These are phyloP conservation scores for Theocolax elegans DNA, from an alignment of 1,140 invertebrate genomes.

Conservation along the genomic window DNA sequence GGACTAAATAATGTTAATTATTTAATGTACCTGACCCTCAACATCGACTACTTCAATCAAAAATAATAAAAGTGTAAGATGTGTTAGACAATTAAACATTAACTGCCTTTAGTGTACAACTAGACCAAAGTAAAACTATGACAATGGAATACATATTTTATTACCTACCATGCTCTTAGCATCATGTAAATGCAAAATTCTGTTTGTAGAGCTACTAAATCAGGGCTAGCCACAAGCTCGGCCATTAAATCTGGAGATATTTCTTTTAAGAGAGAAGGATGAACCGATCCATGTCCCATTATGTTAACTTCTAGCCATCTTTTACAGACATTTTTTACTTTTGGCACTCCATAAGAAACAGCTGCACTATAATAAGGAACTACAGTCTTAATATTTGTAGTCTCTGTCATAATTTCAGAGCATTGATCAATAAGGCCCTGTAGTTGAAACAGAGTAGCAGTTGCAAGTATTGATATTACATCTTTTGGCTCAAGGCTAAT, in stretches of 20 bases:
- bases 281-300: constrained; percentile 70
- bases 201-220: constrained; percentile 82
- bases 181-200: constrained; percentile 84
- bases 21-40: too few species aligned
- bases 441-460: constrained; percentile 82
- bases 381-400: constrained; percentile 78
- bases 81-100: too few species aligned
- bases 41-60: too few species aligned
- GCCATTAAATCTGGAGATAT: constrained; percentile 76
- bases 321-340: constrained; percentile 73
- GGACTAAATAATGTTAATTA: too few species aligned
- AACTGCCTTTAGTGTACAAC: too few species aligned
- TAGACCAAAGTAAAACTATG: too few species aligned
- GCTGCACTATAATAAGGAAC: constrained; percentile 77
- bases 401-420: constrained; percentile 80
- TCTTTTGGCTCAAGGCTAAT: constrained; percentile 77
- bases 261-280: constrained; percentile 70
- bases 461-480: constrained; percentile 79
- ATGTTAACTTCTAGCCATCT: constrained; percentile 80
- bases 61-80: too few species aligned
- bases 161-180: constrained; percentile 74
- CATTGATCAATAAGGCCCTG: constrained; percentile 83
- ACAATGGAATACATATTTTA: too few species aligned
- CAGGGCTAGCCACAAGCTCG: constrained; percentile 73
- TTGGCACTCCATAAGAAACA: constrained; percentile 75